Evolutionary conservation across 2,888 invertebrate species (phyloP).

Genomic region (Serripes groenlandicus): DNA sequence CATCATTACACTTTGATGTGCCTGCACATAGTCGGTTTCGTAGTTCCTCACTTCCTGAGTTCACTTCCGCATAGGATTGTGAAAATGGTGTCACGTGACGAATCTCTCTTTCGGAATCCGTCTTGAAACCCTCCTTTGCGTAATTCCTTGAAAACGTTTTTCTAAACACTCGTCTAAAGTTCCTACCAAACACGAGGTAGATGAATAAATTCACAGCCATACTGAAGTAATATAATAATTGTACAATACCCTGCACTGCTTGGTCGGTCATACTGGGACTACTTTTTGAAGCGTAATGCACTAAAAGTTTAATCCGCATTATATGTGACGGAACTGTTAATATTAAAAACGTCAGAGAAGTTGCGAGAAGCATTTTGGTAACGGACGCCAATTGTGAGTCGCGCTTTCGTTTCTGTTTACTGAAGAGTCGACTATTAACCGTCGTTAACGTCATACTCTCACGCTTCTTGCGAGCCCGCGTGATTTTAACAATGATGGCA

Average conservation of each 20-base stretch:
- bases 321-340: slow-evolving; percentile 78
- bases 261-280: slow-evolving; percentile 39
- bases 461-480: slow-evolving; percentile 28
- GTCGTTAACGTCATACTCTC: slow-evolving; percentile 9
- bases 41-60: neutral
- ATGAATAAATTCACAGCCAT: slow-evolving; percentile 76
- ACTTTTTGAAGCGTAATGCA: slow-evolving; percentile 27
- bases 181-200: slow-evolving; percentile 73
- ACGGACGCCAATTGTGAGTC: slow-evolving; percentile 63
- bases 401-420: slow-evolving; percentile 9
- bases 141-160: slow-evolving; percentile 41
- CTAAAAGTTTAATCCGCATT: slow-evolving; percentile 66
- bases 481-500: slow-evolving; percentile 34
- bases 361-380: slow-evolving; percentile 76
- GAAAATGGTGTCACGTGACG: slow-evolving; percentile 20
- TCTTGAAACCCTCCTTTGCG: neutral
- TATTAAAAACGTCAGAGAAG: slow-evolving; percentile 75
- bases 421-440: neutral
- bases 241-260: slow-evolving; percentile 65
- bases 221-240: slow-evolving; percentile 75
- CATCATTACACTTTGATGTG: neutral
- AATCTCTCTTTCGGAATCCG: slow-evolving; percentile 9
- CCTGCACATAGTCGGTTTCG: neutral
- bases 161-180: slow-evolving; percentile 72
- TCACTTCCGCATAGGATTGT: slow-evolving; percentile 14